Evolutionary conservation across 2,113 vertebrate genomes (phyloP).

Genomic region (Daphoenositta chrysoptera): DNA sequence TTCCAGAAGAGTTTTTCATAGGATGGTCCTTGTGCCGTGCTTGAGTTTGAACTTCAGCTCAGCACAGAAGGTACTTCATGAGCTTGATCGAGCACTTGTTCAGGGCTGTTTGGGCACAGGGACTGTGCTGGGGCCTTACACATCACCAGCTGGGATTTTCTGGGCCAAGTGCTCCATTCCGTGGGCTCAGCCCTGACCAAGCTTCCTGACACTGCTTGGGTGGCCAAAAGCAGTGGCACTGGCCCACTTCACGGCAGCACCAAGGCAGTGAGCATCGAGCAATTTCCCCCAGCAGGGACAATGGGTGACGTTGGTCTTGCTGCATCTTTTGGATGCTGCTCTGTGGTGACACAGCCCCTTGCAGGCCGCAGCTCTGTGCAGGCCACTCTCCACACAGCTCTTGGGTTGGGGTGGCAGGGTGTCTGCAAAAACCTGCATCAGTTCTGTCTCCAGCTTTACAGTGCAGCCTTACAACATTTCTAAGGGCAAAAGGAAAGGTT

Average conservation of each 20-base stretch:
- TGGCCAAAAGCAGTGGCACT: not conserved
- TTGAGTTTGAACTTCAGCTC: not conserved
- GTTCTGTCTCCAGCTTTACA: not conserved
- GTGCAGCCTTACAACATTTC: not conserved
- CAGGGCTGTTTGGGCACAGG: not conserved
- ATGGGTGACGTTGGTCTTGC: not conserved
- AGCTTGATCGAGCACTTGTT: fast-evolving
- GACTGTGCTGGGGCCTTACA: fast-evolving
- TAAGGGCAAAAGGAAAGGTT: not conserved
- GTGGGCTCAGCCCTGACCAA: not conserved
- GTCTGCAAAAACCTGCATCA: not conserved
- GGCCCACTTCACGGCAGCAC: not conserved
- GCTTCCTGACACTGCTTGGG: not conserved
- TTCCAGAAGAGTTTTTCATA: not conserved
- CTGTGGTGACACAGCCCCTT: not conserved
- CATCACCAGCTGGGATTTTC: not conserved
- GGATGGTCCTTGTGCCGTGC: fast-evolving
- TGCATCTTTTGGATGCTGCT: not conserved
- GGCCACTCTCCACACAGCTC: not conserved
- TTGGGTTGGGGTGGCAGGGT: not conserved
- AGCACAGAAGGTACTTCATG: fast-evolving
- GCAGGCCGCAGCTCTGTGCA: not conserved
- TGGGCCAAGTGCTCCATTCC: not conserved
- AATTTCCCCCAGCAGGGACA: not conserved
- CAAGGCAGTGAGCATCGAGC: not conserved